These are phyloP conservation scores for Cyclargus thomasi DNA, from an alignment of 1,140 invertebrate genomes.

Conservation along the genomic window DNA sequence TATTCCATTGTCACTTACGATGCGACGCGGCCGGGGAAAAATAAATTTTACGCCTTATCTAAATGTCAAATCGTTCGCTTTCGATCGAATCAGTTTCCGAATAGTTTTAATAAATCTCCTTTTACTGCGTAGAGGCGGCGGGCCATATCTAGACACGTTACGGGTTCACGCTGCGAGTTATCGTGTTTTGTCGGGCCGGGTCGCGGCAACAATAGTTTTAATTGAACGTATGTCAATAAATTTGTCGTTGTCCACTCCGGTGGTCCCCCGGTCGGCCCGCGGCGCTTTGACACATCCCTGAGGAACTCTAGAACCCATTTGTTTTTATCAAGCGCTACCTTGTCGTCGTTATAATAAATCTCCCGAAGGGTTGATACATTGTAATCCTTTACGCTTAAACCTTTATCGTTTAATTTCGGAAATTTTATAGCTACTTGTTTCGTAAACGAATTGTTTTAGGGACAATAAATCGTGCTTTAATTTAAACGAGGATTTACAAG, in stretches of 20 bases:
- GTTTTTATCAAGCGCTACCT: slow-evolving; percentile 63
- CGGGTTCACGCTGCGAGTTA: slow-evolving; percentile 67
- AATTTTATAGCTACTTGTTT: slow-evolving; percentile 2
- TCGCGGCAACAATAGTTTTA: slow-evolving; percentile 68
- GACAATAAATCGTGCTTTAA: slow-evolving; percentile 4
- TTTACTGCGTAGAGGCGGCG: slow-evolving; percentile 60
- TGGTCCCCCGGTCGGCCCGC: slow-evolving; percentile 45
- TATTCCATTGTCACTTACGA: slow-evolving; percentile 70
- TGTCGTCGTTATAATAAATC: slow-evolving; percentile 66
- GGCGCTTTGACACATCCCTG: slow-evolving; percentile 44
- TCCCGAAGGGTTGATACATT: slow-evolving; percentile 38
- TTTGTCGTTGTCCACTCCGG: slow-evolving; percentile 65
- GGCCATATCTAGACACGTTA: slow-evolving; percentile 58
- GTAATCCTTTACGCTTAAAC: slow-evolving; percentile 8
- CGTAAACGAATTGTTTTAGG: slow-evolving; percentile 1
- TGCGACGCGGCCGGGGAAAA: slow-evolving; percentile 59
- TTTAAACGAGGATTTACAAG: background rate
- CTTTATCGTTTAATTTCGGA: slow-evolving; percentile 15
- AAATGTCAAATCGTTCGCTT: slow-evolving; percentile 74
- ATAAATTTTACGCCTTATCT: slow-evolving; percentile 74
- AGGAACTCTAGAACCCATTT: slow-evolving; percentile 51
- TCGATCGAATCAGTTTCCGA: slow-evolving; percentile 74
- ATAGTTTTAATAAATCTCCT: slow-evolving; percentile 76
- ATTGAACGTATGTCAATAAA: slow-evolving; percentile 75
- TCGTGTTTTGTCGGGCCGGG: slow-evolving; percentile 63